Evolutionary conservation across 2,113 vertebrate genomes (phyloP).

Genomic region (Oostethus manadensis): DNA sequence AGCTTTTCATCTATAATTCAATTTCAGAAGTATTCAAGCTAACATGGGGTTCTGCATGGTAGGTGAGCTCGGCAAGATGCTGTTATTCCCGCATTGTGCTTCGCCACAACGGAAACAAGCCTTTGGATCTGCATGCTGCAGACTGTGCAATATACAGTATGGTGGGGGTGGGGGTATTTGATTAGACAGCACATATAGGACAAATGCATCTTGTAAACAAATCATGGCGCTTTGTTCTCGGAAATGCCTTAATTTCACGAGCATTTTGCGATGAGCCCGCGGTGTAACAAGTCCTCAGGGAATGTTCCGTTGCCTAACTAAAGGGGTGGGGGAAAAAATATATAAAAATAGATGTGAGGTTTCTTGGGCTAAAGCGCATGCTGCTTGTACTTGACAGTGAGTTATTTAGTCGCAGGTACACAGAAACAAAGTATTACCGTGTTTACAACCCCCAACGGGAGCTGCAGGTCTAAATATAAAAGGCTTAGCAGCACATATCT

Average conservation of each 20-base stretch:
- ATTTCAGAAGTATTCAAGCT: background rate
- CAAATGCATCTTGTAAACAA: slow-evolving; percentile 52
- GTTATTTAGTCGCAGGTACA: slow-evolving; percentile 69
- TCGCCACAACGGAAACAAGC: background rate
- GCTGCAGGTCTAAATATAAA: slow-evolving; percentile 73
- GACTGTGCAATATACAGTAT: slow-evolving; percentile 5
- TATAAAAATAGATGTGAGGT: slow-evolving; percentile 54
- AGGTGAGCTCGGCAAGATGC: too few species aligned
- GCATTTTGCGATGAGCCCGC: slow-evolving; percentile 49
- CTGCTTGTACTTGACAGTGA: slow-evolving; percentile 67
- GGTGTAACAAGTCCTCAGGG: slow-evolving; percentile 50
- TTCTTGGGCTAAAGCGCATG: slow-evolving; percentile 59
- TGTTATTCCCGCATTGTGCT: too few species aligned
- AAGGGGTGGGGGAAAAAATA: slow-evolving; percentile 35
- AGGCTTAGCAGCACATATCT: slow-evolving; percentile 72
- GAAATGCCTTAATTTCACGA: slow-evolving; percentile 54
- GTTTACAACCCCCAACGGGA: slow-evolving; percentile 71
- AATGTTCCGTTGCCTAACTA: slow-evolving; percentile 34
- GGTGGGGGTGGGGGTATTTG: slow-evolving; percentile 18
- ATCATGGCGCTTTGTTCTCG: slow-evolving; percentile 43
- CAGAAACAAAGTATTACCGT: slow-evolving; percentile 68
- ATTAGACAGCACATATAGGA: slow-evolving; percentile 33
- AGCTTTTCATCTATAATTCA: slow-evolving; percentile 51
- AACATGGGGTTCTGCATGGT: too few species aligned
- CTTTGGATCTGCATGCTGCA: background rate